These are phyloP conservation scores for Leuciscus waleckii DNA, from an alignment of 2,797 vertebrate species.

Conservation along the genomic window DNA sequence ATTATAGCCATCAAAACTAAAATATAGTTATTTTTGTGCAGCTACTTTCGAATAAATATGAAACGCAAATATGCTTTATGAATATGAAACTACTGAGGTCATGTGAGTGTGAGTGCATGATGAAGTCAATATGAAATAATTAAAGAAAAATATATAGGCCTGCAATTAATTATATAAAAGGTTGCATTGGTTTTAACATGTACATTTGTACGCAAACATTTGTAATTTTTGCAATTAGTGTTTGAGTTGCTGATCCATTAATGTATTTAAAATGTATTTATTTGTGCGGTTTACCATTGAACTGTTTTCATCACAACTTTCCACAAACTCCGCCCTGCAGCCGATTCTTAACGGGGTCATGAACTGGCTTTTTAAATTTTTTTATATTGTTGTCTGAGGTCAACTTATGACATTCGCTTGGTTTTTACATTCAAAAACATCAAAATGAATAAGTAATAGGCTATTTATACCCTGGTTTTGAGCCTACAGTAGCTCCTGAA, in stretches of 20 bases:
- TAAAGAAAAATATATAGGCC: constrained; percentile 55
- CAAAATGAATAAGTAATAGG: no score
- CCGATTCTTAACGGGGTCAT: no score
- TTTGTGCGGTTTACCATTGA: no score
- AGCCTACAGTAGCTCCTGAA: no score
- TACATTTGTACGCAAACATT: constrained; percentile 8
- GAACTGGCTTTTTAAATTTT: no score
- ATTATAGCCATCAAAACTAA: background rate
- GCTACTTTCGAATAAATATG: constrained; percentile 86
- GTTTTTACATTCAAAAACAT: no score
- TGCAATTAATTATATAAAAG: constrained; percentile 54
- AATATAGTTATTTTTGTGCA: constrained; percentile 89
- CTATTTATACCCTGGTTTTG: no score
- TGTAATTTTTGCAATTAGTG: constrained; percentile 70
- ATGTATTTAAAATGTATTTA: constrained; percentile 64
- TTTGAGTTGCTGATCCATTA: constrained; percentile 79
- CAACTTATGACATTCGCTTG: no score
- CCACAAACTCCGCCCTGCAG: no score
- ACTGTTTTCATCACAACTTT: no score
- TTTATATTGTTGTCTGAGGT: no score
- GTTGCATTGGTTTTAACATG: no score
- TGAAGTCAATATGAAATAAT: constrained; percentile 77
- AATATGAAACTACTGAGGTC: constrained; percentile 66
- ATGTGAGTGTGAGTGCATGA: constrained; percentile 78
- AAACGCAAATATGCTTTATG: constrained; percentile 63